These are phyloP conservation scores for Drosophila sordidula DNA, from an alignment of 2,888 invertebrate species.

Conservation along the genomic window DNA sequence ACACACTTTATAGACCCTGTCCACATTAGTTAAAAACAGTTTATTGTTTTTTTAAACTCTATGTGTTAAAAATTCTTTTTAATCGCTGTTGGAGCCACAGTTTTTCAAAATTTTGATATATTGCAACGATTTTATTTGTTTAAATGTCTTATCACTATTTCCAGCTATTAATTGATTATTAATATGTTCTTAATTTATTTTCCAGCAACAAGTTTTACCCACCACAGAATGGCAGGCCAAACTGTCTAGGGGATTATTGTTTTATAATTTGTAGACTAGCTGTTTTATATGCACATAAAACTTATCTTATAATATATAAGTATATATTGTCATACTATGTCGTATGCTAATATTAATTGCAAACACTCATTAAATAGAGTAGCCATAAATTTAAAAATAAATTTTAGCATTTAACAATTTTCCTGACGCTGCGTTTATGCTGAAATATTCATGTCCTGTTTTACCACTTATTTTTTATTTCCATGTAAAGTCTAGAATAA, in stretches of 20 bases:
- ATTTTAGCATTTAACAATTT: slow-evolving; percentile 32
- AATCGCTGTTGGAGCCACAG: too few relatives aligned
- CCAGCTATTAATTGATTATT: not conserved
- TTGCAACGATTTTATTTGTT: not conserved
- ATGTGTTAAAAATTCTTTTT: too few relatives aligned
- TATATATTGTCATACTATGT: slow-evolving; percentile 20
- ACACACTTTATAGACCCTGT: too few relatives aligned
- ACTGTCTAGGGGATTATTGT: slow-evolving; percentile 70
- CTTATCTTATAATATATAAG: slow-evolving; percentile 25
- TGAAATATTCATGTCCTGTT: slow-evolving; percentile 55
- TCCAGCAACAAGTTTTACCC: slow-evolving; percentile 69
- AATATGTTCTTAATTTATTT: slow-evolving; percentile 4
- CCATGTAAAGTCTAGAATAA: slow-evolving; percentile 39
- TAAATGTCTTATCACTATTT: not conserved
- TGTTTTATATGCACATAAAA: slow-evolving; percentile 51
- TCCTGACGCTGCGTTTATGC: slow-evolving; percentile 50
- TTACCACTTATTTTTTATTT: slow-evolving; percentile 20
- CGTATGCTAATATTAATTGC: slow-evolving; percentile 29
- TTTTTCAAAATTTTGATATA: too few relatives aligned
- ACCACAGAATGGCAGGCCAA: slow-evolving; percentile 81
- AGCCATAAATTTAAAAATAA: slow-evolving; percentile 29
- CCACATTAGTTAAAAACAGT: too few relatives aligned
- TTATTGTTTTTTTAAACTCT: too few relatives aligned
- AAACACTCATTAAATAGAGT: slow-evolving; percentile 34
- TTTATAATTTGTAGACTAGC: slow-evolving; percentile 48